A percentile compares a stretch with the other conserved stretches of the same genome.
Conservation (phyloP, 1,140 invertebrate genomes). For the Cydia fagiglandana region DNA sequence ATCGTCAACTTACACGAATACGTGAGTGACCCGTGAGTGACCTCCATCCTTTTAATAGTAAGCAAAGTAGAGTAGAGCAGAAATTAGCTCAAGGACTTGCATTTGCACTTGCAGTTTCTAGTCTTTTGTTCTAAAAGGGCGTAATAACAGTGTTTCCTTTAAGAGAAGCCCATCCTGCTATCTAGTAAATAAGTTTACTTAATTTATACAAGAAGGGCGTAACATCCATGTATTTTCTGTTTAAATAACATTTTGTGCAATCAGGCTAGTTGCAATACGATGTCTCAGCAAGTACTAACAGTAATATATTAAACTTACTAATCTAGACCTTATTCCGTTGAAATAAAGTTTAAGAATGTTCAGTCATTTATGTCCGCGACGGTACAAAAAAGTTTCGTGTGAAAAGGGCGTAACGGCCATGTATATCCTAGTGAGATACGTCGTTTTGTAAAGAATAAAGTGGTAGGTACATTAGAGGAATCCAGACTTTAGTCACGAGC, state of each 20-base stretch:
- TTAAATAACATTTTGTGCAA: no score
- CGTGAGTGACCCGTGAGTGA: no score
- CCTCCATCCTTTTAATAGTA: no score
- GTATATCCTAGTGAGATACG: not conserved
- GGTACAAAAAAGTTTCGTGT: not conserved
- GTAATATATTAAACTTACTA: not conserved
- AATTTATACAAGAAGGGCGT: not conserved
- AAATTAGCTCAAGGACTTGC: no score
- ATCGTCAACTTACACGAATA: no score
- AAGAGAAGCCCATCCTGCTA: no score
- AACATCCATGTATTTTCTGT: not conserved
- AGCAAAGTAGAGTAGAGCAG: no score
- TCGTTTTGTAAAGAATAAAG: not conserved
- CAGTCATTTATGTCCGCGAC: not conserved
- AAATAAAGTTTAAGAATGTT: not conserved
- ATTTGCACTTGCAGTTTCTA: no score
- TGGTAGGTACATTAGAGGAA: conserved; percentile 7
- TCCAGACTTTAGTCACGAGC: conserved; percentile 12
- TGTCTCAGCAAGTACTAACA: not conserved
- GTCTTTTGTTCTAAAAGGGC: no score
- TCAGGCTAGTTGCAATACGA: no score
- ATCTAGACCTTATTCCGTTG: not conserved
- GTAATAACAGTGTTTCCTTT: no score
- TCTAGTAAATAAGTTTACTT: no score
- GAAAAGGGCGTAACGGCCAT: not conserved